Evolutionary conservation across 53 echinoderm and acorn worm species (phyloP).

Genomic region (Paracentrotus lividus): DNA sequence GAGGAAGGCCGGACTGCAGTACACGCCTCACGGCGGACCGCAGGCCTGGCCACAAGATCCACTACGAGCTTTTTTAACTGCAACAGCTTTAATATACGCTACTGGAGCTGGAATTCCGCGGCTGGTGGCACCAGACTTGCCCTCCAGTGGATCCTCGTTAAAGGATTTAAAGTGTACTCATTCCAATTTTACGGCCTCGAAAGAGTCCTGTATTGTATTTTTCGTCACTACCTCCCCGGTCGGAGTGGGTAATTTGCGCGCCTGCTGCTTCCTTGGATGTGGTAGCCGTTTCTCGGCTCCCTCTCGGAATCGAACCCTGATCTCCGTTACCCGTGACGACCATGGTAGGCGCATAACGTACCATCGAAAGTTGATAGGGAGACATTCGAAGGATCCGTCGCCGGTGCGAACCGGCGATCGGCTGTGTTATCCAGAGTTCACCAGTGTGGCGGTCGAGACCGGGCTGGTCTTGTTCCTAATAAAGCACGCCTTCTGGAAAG

Average conservation of each 20-base stretch:
- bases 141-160: constrained; percentile 81
- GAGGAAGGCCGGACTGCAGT: constrained; percentile 68
- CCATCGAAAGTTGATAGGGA: constrained; percentile 83
- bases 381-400: constrained; percentile 80
- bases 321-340: constrained; percentile 81
- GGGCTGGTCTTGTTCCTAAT: constrained; percentile 85
- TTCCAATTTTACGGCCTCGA: constrained; percentile 84
- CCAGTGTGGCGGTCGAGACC: constrained; percentile 68
- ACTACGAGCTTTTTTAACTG: constrained; percentile 94
- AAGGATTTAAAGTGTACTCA: constrained; percentile 88
- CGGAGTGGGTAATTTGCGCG: constrained; percentile 86
- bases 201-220: constrained; percentile 82
- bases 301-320: constrained; percentile 80
- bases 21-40: constrained; percentile 86
- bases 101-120: constrained; percentile 89
- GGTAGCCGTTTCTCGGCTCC: constrained; percentile 83
- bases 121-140: constrained; percentile 86
- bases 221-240: constrained; percentile 86
- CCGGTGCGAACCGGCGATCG: constrained; percentile 78
- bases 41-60: constrained; percentile 84
- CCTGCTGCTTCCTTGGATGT: constrained; percentile 89
- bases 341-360: constrained; percentile 81
- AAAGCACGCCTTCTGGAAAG: constrained; percentile 78
- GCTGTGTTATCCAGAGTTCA: constrained; percentile 77
- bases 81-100: constrained; percentile 84